phyloP scores from a whole-genome alignment of 1,140 invertebrate species.

The Trichogramma pretiosum region DNA sequence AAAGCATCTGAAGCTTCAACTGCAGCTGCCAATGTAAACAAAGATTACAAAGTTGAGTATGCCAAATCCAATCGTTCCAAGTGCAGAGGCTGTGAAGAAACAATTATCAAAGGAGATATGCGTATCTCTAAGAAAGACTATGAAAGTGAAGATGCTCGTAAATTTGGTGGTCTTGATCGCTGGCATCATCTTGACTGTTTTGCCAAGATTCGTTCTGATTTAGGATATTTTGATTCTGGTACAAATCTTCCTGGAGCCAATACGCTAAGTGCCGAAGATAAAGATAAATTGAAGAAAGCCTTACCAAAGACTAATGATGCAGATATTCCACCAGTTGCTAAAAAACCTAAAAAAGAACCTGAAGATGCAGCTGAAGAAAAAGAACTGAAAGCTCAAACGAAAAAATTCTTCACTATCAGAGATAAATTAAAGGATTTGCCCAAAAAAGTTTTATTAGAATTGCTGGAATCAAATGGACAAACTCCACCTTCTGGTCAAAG shows the following conservation, averaged over 20 bases:
- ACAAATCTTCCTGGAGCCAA: constrained; percentile 67
- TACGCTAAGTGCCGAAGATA: constrained; percentile 64
- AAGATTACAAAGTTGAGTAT: constrained; percentile 78
- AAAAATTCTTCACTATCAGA: constrained; percentile 64
- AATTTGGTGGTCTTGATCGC: constrained; percentile 68
- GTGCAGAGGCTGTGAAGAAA: constrained; percentile 79
- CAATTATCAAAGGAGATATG: constrained; percentile 76
- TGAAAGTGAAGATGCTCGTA: constrained; percentile 68
- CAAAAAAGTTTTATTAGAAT: constrained; percentile 38
- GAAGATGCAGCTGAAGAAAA: constrained; percentile 49
- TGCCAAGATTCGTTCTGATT: constrained; percentile 61
- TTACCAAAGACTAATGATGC: constrained; percentile 59
- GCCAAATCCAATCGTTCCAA: constrained; percentile 74
- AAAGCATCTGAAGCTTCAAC: constrained; percentile 12
- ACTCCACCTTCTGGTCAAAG: constrained; percentile 50
- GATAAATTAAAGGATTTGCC: constrained; percentile 45
- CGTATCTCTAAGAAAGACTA: constrained; percentile 81
- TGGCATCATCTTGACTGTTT: constrained; percentile 96
- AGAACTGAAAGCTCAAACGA: constrained; percentile 65
- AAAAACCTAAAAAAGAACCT: constrained; percentile 61
- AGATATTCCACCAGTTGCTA: constrained; percentile 48
- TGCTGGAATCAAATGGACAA: constrained; percentile 70
- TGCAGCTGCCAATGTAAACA: constrained; percentile 33
- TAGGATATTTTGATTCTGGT: constrained; percentile 67
- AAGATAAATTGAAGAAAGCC: constrained; percentile 56